Base-by-base conservation (phyloP, 2,888 invertebrate genomes). In the Dyspetes luteomarginatus region DNA sequence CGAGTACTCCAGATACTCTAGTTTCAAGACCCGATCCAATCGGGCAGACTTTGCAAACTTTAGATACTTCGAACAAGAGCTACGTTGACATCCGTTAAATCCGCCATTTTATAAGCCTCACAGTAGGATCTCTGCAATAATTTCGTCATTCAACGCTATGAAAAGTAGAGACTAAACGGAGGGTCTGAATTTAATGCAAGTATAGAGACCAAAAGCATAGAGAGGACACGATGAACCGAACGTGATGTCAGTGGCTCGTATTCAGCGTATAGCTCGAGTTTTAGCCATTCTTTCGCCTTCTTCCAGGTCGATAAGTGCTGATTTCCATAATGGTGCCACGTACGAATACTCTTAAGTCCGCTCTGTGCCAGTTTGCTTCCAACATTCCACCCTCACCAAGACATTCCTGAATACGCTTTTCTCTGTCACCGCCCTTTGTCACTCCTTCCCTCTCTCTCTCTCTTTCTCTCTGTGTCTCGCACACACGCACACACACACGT, bases 251-350 rank as follows among this genome's bases (percentile, higher is more conserved):
- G 41, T 77, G 9, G 9, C n/a, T 28, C 30, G 5, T 30, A 64
- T 30, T 52, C 73, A 64, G 43, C 71, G 71, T 52, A 55, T 65
- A 19, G 68, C 73, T 77, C 56, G 41, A 77, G 50, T 77, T 73
- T 77, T 69, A 68, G 68, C 64, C 73, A 55, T 65, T 73, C 73
- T 36, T 72, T 30, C 62, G 67, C 67, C 64, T 74, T 62, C 68
- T 76, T 79, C 72, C 79, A 76, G 81, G 55, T 83, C 84, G 88
- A 88, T 88, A 88, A 88, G 87, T 88, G 84, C 85, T 86, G 87
- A 88, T 88, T 88, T 88, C 87, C 88, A 88, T 88, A 88, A 88
- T 88, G 87, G 86, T 81, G 52, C 85, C 87, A 81, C 77, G 81
- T 81, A 81, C 77, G 77, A 76, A 80, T 78, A 78, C 81, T 78